A percentile compares a stretch with the other conserved stretches of the same genome.
These are phyloP conservation scores for Melanophora roralis DNA, from an alignment of 2,888 invertebrate genomes.

Conservation along the genomic window DNA sequence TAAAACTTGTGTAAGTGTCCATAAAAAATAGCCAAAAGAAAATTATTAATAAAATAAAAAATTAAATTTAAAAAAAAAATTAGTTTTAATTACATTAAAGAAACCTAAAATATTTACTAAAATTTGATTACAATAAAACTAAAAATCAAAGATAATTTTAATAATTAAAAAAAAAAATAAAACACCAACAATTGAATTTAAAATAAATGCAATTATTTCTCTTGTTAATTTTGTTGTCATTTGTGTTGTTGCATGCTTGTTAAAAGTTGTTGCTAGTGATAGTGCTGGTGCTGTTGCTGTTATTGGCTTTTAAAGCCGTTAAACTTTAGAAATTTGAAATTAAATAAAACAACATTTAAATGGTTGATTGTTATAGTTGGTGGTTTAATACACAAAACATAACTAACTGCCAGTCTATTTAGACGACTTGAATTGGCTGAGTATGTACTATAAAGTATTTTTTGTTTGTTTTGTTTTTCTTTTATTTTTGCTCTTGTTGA, in stretches of 20 bases:
- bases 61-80: neutral
- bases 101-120: neutral
- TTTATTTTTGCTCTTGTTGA: conserved; percentile 26
- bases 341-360: conserved; percentile 46
- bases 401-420: neutral
- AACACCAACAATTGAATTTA: conserved; percentile 2
- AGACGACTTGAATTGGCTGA: conserved; percentile 13
- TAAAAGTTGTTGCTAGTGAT: conserved; percentile 11
- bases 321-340: conserved; percentile 57
- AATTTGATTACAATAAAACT: neutral
- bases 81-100: neutral
- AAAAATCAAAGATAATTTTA: neutral
- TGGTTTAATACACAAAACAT: neutral
- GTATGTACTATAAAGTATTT: too few species aligned
- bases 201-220: conserved; percentile 12
- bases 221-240: conserved; percentile 17
- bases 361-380: conserved; percentile 21
- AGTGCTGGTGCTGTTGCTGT: neutral
- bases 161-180: neutral
- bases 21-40: neutral
- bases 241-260: conserved; percentile 18
- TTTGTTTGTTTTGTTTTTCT: too few species aligned
- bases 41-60: conserved; percentile 16
- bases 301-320: conserved; percentile 53
- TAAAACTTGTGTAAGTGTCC: conserved; percentile 40